Percentiles rank a stretch among this genome's conserved stretches.
phyloP scores from a whole-genome alignment of 1,140 invertebrate genomes.

The Apis florea region DNA sequence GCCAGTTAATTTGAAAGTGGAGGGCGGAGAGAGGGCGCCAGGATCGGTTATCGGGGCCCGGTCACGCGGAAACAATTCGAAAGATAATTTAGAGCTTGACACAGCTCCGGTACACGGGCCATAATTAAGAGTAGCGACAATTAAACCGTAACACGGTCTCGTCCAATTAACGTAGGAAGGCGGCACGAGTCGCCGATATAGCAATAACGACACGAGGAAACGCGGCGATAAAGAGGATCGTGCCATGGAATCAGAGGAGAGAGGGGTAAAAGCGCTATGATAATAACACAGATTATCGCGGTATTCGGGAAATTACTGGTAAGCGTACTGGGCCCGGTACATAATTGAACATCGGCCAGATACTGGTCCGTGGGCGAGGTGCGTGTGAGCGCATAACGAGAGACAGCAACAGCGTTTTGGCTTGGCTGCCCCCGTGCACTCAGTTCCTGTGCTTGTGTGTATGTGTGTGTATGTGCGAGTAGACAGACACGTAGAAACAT shows the following conservation, averaged over 20 bases:
- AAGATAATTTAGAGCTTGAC: slow-evolving; percentile 43
- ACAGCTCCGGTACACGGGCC: not conserved
- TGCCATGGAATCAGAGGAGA: not conserved
- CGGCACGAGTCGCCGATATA: slow-evolving; percentile 29
- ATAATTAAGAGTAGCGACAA: slow-evolving; percentile 55
- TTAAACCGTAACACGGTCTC: slow-evolving; percentile 57
- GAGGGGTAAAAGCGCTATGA: slow-evolving; percentile 50
- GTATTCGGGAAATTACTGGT: slow-evolving; percentile 72
- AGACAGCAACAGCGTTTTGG: slow-evolving; percentile 39
- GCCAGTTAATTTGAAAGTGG: not conserved
- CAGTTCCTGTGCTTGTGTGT: not conserved
- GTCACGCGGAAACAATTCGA: slow-evolving; percentile 15
- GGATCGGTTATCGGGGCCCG: not conserved
- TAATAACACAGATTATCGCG: slow-evolving; percentile 75
- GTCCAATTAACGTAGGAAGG: slow-evolving; percentile 57
- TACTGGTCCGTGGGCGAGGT: slow-evolving; percentile 49
- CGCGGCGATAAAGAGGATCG: slow-evolving; percentile 32
- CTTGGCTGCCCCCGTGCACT: not conserved
- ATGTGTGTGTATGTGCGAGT: not conserved
- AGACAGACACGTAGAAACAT: not conserved
- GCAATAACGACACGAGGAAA: slow-evolving; percentile 57
- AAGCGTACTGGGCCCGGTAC: slow-evolving; percentile 64
- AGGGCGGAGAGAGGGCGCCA: no score
- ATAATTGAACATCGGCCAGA: slow-evolving; percentile 72
- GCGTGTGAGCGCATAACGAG: slow-evolving; percentile 42